A percentile compares a stretch with the other conserved stretches of the same genome.
phyloP scores from a whole-genome alignment of 2,113 vertebrate species.

The Perca flavescens region DNA sequence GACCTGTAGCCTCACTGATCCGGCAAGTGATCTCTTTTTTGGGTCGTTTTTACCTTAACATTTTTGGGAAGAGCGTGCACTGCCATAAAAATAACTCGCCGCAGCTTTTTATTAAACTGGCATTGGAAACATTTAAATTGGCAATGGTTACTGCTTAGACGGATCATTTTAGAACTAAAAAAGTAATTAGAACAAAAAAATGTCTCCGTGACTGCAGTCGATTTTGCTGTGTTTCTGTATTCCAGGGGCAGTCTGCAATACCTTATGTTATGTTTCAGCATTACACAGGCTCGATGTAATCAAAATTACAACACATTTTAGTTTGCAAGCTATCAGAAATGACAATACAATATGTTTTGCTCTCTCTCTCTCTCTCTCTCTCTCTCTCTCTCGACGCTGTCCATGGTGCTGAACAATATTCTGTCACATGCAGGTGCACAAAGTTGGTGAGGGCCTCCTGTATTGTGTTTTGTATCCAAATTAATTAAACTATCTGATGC shows the following conservation, averaged over 20 bases:
- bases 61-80: neutral
- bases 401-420: constrained; percentile 34
- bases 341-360: neutral
- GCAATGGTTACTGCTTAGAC: neutral
- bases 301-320: neutral
- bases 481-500: neutral
- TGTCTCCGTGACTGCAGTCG: neutral
- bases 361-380: neutral
- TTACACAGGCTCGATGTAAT: neutral
- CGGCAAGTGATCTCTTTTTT: constrained; percentile 16
- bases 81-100: neutral
- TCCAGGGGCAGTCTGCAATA: neutral
- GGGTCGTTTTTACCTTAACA: neutral
- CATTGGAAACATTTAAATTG: neutral
- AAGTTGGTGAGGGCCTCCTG: constrained; percentile 39
- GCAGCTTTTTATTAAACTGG: neutral
- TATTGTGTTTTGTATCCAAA: neutral
- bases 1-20: constrained; percentile 50
- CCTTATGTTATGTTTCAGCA: neutral
- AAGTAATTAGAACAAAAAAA: neutral
- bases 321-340: neutral
- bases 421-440: neutral
- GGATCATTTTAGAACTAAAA: neutral
- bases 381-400: neutral
- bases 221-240: neutral